Base-by-base conservation (phyloP, 2,113 vertebrate species). In the Pterophyllum scalare region DNA sequence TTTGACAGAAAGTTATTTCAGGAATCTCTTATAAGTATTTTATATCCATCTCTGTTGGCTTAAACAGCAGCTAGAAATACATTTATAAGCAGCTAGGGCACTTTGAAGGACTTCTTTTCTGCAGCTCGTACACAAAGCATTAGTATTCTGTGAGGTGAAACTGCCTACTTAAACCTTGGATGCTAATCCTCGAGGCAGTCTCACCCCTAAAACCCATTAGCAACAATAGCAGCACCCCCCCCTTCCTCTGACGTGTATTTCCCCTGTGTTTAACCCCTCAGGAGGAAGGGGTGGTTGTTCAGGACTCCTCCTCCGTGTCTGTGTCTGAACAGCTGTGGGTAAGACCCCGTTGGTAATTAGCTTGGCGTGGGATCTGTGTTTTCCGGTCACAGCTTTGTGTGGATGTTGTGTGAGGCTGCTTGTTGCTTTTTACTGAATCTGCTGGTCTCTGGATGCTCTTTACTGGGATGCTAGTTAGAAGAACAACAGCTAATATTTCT, bases 271-370 rank as follows among this genome's bases (percentile, higher is more conserved):
- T 97, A 92, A 95, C 95, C 95, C 94, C 94, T 81, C 95, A 97
- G 97, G 97, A 97, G 91, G 95, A 96, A 95, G 95, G 92, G 94
- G 94, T 95, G 96, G 90, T 95, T 93, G 89, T 88, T 89, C 95
- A 95, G 86, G 96, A 96, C 94, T 94, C 92, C 93, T 90, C 94
- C 77, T 59, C 95, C 52, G 89, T 92, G 83, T 89, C 92, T 86
- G 84, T 88, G 82, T 96, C 96, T 96, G 97, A 98, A 91, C 96
- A 96, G 96, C 96, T 98, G 93, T 98, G 96, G 96, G 95, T 98
- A 99, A 99, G 97, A 49, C 81, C 81, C 89, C 40, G 40, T 58
- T 81, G 75, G 65, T 65, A 79, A 49, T 87, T 83, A 20, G 84
- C 86, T 85, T 64, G 2, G 26, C 4, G 58, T 61, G 52, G 80